Evolutionary conservation across 2,113 vertebrate genomes (phyloP).

Genomic region (Burhinus bistriatus): DNA sequence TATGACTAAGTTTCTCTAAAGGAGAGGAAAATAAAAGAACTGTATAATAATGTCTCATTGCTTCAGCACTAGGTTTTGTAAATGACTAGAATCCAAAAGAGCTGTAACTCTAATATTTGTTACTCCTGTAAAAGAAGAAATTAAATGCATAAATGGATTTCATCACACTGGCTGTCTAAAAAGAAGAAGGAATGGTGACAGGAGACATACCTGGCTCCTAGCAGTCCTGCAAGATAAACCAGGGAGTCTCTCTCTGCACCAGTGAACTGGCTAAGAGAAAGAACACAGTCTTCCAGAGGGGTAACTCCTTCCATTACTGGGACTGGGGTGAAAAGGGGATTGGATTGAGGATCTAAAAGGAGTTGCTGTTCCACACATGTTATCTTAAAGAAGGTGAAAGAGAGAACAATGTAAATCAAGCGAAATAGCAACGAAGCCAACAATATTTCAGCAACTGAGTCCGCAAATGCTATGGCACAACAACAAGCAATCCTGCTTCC

Average conservation of each 20-base stretch:
- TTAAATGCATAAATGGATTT: not conserved
- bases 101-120: not conserved
- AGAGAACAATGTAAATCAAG: slow-evolving; percentile 2
- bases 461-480: no score
- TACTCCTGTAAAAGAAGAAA: not conserved
- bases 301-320: slow-evolving; percentile 78
- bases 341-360: slow-evolving; percentile 80
- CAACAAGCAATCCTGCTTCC: not conserved
- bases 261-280: slow-evolving; percentile 94
- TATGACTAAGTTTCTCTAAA: not conserved
- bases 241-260: slow-evolving; percentile 92
- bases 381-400: slow-evolving; percentile 72
- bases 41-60: not conserved
- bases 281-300: slow-evolving; percentile 85
- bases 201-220: slow-evolving; percentile 86
- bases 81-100: not conserved
- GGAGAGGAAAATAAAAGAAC: not conserved
- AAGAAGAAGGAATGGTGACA: not conserved
- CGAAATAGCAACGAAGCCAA: not conserved
- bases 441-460: not conserved
- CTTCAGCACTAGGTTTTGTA: not conserved
- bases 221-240: slow-evolving; percentile 83
- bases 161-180: not conserved
- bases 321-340: slow-evolving; percentile 91
- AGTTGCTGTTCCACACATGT: slow-evolving; percentile 88